These are phyloP conservation scores for Pygocentrus nattereri DNA, from an alignment of 2,797 vertebrate species.

Conservation along the genomic window DNA sequence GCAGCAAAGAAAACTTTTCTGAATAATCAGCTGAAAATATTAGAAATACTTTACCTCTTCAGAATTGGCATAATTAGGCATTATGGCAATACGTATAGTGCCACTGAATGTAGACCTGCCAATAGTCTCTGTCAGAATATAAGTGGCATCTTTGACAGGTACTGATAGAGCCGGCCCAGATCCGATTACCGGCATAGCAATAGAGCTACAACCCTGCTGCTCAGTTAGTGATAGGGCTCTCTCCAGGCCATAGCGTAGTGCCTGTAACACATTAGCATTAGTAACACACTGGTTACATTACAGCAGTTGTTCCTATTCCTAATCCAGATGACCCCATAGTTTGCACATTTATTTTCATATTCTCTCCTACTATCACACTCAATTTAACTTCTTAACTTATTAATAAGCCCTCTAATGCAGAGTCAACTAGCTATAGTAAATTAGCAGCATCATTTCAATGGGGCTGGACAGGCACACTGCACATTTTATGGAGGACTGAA, in stretches of 20 bases:
- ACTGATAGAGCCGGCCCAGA: constrained; percentile 61
- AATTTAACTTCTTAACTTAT: too few relatives aligned
- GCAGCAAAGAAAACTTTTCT: neutral
- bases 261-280: constrained; percentile 54
- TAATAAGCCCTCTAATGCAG: too few relatives aligned
- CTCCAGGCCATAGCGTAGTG: constrained; percentile 61
- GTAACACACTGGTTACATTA: neutral
- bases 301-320: neutral
- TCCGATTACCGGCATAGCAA: constrained; percentile 73
- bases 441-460: too few relatives aligned
- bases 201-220: constrained; percentile 56
- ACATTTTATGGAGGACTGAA: too few relatives aligned
- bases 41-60: constrained; percentile 58
- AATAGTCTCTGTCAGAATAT: constrained; percentile 65
- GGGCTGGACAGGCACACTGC: too few relatives aligned
- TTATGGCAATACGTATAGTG: constrained; percentile 66
- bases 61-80: constrained; percentile 59
- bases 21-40: neutral
- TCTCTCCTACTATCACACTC: too few relatives aligned
- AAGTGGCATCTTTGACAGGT: constrained; percentile 50
- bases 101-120: constrained; percentile 38
- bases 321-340: neutral
- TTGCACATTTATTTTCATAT: too few relatives aligned
- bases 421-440: too few relatives aligned
- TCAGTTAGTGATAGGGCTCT: constrained; percentile 66